Conservation (phyloP, 2,888 invertebrate genomes). For the Brenthis hecate region DNA sequence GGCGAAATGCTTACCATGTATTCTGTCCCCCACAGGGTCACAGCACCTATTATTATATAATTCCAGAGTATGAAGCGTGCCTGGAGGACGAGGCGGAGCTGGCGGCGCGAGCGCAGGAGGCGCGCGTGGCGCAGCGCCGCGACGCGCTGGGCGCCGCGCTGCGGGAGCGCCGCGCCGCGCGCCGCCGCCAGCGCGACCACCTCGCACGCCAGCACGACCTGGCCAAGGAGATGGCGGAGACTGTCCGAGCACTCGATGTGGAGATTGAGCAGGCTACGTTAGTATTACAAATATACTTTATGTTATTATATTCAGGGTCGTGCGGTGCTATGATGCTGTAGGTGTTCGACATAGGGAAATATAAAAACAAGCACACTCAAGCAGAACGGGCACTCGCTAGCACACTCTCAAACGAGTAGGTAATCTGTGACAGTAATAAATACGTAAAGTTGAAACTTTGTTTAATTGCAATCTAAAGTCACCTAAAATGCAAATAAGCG, state of each 20-base stretch:
- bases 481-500: too few species aligned
- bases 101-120: slow-evolving; percentile 58
- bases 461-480: too few species aligned
- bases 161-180: slow-evolving; percentile 39
- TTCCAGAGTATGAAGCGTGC: slow-evolving; percentile 38
- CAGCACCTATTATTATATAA: not conserved
- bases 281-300: slow-evolving; percentile 23
- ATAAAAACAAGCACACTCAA: too few species aligned
- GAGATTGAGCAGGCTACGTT: slow-evolving; percentile 52
- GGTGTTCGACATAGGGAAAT: too few species aligned
- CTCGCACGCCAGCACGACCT: slow-evolving; percentile 21
- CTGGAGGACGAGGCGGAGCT: slow-evolving; percentile 56
- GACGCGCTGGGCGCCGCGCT: slow-evolving; percentile 46
- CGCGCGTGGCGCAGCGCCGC: slow-evolving; percentile 45
- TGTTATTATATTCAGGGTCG: too few species aligned
- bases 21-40: too few species aligned
- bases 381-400: too few species aligned
- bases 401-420: too few species aligned
- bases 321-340: too few species aligned
- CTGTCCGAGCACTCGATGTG: slow-evolving; percentile 42
- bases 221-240: slow-evolving; percentile 28
- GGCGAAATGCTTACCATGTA: too few species aligned
- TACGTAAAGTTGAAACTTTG: too few species aligned
- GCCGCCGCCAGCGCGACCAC: slow-evolving; percentile 26
- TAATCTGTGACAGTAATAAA: too few species aligned